Conservation (phyloP, 2,888 invertebrate species). For the Lasioglossum pauxillum region DNA sequence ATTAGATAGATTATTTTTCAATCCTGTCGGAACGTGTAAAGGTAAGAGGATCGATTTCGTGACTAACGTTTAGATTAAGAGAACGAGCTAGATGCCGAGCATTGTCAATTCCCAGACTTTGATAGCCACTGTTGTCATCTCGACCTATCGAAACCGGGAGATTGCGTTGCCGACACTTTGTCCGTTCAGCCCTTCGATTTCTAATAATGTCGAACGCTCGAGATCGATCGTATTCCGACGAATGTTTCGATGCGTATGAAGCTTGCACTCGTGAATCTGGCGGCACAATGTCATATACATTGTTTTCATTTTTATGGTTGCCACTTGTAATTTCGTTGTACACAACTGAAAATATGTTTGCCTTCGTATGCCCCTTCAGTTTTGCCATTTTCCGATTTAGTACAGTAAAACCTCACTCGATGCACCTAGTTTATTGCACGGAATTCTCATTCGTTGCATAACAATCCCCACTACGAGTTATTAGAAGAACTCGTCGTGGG, state of each 20-base stretch:
- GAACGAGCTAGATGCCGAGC: not conserved
- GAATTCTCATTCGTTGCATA: not conserved
- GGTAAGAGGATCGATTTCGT: not conserved
- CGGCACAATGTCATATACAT: not conserved
- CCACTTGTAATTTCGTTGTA: not conserved
- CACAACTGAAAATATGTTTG: not conserved
- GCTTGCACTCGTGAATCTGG: not conserved
- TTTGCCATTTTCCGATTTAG: not conserved
- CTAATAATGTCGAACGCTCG: slow-evolving; percentile 60
- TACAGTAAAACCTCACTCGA: not conserved
- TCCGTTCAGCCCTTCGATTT: slow-evolving; percentile 49
- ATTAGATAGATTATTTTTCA: slow-evolving; percentile 15
- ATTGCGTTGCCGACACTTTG: slow-evolving; percentile 33
- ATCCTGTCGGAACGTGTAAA: not conserved
- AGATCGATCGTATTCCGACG: slow-evolving; percentile 47
- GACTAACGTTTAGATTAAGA: slow-evolving; percentile 2
- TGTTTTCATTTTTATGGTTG: not conserved
- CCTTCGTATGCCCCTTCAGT: not conserved
- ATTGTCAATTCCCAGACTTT: slow-evolving; percentile 4
- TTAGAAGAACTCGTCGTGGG: not conserved
- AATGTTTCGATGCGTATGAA: slow-evolving; percentile 15
- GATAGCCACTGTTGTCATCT: not conserved
- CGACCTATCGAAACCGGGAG: not conserved
- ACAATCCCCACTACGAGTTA: not conserved
- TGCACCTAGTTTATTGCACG: not conserved